Conservation (phyloP, 2,113 vertebrate species). For the Potamarius usumacintae region DNA sequence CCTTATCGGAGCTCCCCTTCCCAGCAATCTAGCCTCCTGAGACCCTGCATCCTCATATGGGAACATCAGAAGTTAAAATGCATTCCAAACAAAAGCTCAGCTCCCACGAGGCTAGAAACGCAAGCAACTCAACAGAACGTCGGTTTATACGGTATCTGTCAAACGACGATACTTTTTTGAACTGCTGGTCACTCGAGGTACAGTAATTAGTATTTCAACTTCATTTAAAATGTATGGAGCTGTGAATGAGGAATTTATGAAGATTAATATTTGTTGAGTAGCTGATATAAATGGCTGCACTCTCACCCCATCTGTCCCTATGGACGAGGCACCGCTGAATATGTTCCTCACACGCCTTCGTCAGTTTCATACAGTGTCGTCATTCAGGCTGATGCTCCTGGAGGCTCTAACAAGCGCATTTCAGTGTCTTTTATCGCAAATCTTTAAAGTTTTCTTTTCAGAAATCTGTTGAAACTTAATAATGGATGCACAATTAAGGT, state of each 20-base stretch:
- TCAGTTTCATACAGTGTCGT: conserved; percentile 3
- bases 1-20: background rate
- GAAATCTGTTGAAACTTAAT: background rate
- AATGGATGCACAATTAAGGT: background rate
- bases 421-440: background rate
- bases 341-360: background rate
- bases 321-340: background rate
- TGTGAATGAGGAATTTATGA: too few species aligned
- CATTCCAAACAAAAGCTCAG: too few species aligned
- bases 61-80: too few species aligned
- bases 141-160: background rate
- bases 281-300: background rate
- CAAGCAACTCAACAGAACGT: background rate
- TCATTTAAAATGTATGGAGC: background rate
- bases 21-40: background rate
- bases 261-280: background rate
- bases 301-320: background rate
- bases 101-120: background rate
- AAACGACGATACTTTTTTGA: background rate
- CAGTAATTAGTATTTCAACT: background rate
- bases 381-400: conserved; percentile 19
- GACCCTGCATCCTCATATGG: too few species aligned
- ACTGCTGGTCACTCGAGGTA: background rate
- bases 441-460: conserved; percentile 1
- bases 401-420: background rate